phyloP scores from a whole-genome alignment of 2,888 invertebrate genomes.

The Hecatera dysodea region DNA sequence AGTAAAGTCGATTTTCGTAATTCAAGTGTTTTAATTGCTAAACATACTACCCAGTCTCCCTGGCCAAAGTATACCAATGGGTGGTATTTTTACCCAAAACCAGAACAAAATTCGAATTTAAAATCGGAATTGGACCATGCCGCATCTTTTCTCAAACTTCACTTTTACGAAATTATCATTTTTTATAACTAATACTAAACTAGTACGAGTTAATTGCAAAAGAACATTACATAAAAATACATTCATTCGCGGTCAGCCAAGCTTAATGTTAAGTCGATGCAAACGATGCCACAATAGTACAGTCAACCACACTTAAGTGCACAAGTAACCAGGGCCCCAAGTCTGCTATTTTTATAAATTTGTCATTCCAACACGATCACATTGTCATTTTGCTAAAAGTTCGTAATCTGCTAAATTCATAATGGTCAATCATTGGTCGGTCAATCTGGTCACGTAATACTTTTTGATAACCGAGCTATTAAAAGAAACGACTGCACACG shows the following conservation, averaged over 20 bases:
- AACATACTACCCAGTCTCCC: neutral
- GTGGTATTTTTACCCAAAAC: neutral
- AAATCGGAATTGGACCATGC: neutral
- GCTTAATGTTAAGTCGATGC: conserved; percentile 40
- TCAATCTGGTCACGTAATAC: no score
- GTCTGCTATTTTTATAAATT: no score
- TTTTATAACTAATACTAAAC: conserved; percentile 10
- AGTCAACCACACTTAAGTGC: neutral
- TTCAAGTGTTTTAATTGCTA: neutral
- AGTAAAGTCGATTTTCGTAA: neutral
- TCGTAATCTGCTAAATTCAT: no score
- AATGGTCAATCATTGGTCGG: no score
- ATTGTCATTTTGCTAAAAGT: no score
- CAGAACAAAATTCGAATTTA: neutral
- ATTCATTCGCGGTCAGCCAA: conserved; percentile 6
- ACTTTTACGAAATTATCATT: neutral
- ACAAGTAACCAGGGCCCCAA: no score
- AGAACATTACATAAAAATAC: conserved; percentile 15
- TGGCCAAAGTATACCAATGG: neutral
- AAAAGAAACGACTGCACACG: no score
- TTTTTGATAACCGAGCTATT: no score
- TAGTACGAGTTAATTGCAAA: conserved; percentile 2
- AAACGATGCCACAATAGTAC: conserved; percentile 6
- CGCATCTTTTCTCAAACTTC: neutral
- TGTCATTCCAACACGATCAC: no score